These are phyloP conservation scores for Samia ricini DNA, from an alignment of 1,140 invertebrate species.

Conservation along the genomic window DNA sequence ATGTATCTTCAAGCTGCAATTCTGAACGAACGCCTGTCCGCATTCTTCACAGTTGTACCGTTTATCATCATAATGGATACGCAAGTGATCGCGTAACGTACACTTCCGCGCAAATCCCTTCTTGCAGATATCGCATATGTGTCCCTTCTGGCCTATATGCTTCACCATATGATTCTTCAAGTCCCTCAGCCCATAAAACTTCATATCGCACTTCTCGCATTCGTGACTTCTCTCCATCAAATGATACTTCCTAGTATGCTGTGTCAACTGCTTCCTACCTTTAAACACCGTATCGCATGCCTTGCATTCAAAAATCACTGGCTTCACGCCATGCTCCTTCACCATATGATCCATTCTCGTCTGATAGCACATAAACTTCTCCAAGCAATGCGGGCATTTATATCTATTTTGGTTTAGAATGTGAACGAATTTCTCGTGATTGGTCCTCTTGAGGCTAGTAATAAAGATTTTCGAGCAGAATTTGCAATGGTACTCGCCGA, in stretches of 20 bases:
- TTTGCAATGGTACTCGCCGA: slow-evolving; percentile 29
- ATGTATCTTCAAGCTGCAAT: slow-evolving; percentile 52
- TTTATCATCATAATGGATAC: slow-evolving; percentile 76
- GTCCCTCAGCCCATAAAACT: slow-evolving; percentile 33
- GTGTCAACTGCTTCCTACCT: slow-evolving; percentile 34
- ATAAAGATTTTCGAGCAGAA: slow-evolving; percentile 34
- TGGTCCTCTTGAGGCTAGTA: slow-evolving; percentile 26
- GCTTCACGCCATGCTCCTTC: slow-evolving; percentile 26
- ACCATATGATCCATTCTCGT: slow-evolving; percentile 34
- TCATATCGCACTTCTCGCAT: slow-evolving; percentile 56
- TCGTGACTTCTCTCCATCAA: slow-evolving; percentile 38
- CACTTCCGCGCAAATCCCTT: slow-evolving; percentile 68
- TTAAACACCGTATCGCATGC: slow-evolving; percentile 16
- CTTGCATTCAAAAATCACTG: slow-evolving; percentile 15
- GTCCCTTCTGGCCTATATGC: slow-evolving; percentile 36
- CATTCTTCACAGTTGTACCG: slow-evolving; percentile 70
- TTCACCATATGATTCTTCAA: slow-evolving; percentile 41
- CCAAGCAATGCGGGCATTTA: slow-evolving; percentile 34
- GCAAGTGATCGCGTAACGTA: slow-evolving; percentile 69
- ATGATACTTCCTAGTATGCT: slow-evolving; percentile 46
- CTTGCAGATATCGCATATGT: slow-evolving; percentile 52
- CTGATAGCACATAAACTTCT: slow-evolving; percentile 33
- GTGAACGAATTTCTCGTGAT: slow-evolving; percentile 34
- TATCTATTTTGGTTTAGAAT: slow-evolving; percentile 19
- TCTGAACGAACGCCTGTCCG: slow-evolving; percentile 68